Evolutionary conservation across 2,113 vertebrate species (phyloP).

Genomic region (Gavia stellata): DNA sequence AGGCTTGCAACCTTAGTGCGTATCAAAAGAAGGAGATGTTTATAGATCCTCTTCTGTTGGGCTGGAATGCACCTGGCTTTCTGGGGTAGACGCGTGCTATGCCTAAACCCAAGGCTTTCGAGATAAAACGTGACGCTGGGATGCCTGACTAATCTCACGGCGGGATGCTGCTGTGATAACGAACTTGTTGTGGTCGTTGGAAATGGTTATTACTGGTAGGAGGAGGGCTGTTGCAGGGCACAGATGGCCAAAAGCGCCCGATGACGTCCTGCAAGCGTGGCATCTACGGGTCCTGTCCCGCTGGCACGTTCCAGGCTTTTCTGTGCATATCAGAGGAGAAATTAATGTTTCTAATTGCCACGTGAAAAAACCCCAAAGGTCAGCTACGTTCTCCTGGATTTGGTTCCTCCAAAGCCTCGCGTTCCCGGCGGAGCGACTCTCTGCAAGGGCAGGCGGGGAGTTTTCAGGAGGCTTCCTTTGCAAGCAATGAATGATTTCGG

Average conservation of each 20-base stretch:
- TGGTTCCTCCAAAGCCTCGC: neutral
- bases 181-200: neutral
- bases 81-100: neutral
- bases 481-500: neutral
- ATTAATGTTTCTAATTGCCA: neutral
- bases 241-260: neutral
- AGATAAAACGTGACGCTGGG: neutral
- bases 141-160: neutral
- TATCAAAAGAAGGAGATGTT: neutral
- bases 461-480: neutral
- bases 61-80: neutral
- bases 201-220: neutral
- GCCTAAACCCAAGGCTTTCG: neutral
- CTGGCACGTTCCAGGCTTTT: neutral
- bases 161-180: neutral
- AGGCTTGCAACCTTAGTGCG: neutral
- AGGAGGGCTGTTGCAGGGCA: neutral
- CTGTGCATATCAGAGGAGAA: neutral
- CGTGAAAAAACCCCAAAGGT: neutral
- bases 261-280: fast-evolving
- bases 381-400: neutral
- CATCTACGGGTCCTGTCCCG: neutral
- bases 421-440: neutral
- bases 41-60: neutral
- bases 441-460: neutral